Evolutionary conservation across 2,888 invertebrate genomes (phyloP), one percentile per base, ranked within the genome.

Genomic region (Cosmopolites sordidus): DNA sequence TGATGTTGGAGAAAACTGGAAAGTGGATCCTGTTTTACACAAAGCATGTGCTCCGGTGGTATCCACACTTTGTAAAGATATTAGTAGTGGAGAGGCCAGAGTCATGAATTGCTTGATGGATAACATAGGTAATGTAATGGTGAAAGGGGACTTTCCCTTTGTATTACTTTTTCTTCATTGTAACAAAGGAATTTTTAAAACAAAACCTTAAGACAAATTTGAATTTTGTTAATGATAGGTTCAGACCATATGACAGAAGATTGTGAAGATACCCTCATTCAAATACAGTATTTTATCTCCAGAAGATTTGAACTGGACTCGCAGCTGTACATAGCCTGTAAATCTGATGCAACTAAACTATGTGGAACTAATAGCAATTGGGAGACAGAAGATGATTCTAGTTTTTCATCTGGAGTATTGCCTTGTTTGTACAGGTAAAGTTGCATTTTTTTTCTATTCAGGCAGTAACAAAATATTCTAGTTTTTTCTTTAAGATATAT

Each of bases 211-310:
- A n/a, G n/a, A n/a, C n/a, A n/a, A n/a, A n/a, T n/a, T n/a, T n/a
- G n/a, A n/a, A n/a, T n/a, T n/a, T n/a, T n/a, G n/a, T n/a, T n/a
- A n/a, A n/a, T n/a, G n/a, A n/a, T 41, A 55, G 56, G 89, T 33
- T 86, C 88, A 1, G 83, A 82, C 50, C 78, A 83, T 38, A 97
- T 98, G 95, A 86, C 83, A 1, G 82, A 83, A 53, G 86, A 88
- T 12, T 99, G 99, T 77, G 93, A 95, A 76, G 83, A 87, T 58
- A 89, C 93, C 6, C 78, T 99, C 39, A 78, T 98, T 54, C 93
- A 97, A 74, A 93, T 99, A 66, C 96, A 99, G 70, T 99, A 96
- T 74, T 99, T 99, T 74, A 84, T 98, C 57, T 90, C 94, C 0
- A 82, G 99, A 64, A 92, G 98, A 75, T 99, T 93, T 71, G 92